Base-by-base conservation (phyloP, 2,797 vertebrate genomes). In the Ceyx erithaca region DNA sequence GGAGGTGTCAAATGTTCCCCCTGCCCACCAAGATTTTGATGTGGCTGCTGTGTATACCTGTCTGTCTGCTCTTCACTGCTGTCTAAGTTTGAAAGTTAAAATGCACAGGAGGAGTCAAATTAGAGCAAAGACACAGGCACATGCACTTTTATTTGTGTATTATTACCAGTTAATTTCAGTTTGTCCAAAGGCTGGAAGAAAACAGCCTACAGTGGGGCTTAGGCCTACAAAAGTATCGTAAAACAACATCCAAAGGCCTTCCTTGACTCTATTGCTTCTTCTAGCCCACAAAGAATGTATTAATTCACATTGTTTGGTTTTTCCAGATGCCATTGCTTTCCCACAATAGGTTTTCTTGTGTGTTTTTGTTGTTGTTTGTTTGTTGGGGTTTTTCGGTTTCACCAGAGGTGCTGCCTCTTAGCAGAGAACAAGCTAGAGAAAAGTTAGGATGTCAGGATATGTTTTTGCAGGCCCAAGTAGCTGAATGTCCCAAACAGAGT, bases 1-100 rank as follows among this genome's bases (percentile, higher is more conserved):
- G 96, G 96, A 98, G 97, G 96, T 97, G 97, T 98, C 97, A 98
- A 97, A 97, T 96, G 97, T 96, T 98, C 91, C 87, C 83, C 95
- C 90, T 92, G 90, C 91, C 89, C 93, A 85, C 91, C 91, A 96
- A 94, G 97, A 97, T 95, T 97, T 97, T 97, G 97, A 98, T 98
- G 97, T 97, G 97, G 95, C 96, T 91, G 96, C 93, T 94, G 71
- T 96, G 91, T 94, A 83, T 95, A 97, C 96, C 97, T 97, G 96
- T 95, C 96, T 97, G 95, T 97, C 95, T 85, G 85, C 81, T 96
- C 90, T 89, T 94, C 82, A 76, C 81, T 7, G 54, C 80, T 82
- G 91, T 89, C 91, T 91, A 78, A 70, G 85, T 82, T 86, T 95
- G 92, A 95, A 95, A 97, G 95, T 91, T 95, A 92, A 95, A 96